Evolutionary conservation across 2,797 vertebrate genomes (phyloP).

Genomic region (Vultur gryphus): DNA sequence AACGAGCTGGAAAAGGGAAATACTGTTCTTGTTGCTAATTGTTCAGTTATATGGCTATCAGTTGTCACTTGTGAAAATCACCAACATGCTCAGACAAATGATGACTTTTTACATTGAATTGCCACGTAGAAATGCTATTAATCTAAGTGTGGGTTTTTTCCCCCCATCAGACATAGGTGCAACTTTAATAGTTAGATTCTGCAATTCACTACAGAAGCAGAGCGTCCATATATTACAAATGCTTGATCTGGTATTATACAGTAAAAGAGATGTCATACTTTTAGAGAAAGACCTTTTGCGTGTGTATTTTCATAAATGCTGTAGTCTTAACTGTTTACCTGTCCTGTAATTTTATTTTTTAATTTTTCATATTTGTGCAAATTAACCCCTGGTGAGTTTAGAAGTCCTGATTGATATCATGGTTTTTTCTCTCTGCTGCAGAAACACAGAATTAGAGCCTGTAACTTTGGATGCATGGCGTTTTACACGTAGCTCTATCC

Average conservation of each 20-base stretch:
- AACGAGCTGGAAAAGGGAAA: background rate
- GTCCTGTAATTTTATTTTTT: background rate
- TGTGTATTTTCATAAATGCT: background rate
- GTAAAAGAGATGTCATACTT: background rate
- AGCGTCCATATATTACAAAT: background rate
- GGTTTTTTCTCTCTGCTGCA: background rate
- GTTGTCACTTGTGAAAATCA: background rate
- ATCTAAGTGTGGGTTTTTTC: fast-evolving
- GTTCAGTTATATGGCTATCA: background rate
- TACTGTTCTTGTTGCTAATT: background rate
- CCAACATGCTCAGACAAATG: background rate
- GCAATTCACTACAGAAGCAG: background rate
- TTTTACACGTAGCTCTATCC: background rate
- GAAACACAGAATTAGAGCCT: background rate
- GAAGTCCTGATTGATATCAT: background rate
- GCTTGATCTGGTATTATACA: background rate
- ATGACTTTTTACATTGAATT: background rate
- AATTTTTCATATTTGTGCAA: background rate
- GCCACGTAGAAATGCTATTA: background rate
- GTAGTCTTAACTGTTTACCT: background rate
- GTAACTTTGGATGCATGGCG: background rate
- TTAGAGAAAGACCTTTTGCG: background rate
- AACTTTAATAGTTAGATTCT: background rate
- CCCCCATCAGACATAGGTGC: background rate
- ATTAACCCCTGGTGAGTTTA: background rate